phyloP scores from a whole-genome alignment of 2,113 vertebrate genomes.

The Sorex fumeus region DNA sequence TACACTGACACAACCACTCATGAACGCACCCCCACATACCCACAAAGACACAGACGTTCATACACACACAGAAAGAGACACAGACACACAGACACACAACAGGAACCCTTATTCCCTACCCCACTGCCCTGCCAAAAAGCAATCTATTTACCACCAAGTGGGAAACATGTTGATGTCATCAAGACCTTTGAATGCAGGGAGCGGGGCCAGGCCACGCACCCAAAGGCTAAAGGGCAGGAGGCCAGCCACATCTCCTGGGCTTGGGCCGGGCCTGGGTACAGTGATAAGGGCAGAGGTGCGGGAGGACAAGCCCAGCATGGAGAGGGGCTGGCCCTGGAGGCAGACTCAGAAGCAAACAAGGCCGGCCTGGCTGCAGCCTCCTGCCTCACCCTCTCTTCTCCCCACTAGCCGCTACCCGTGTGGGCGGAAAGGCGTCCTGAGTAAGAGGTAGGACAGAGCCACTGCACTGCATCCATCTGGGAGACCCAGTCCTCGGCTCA shows the following conservation, averaged over 20 bases:
- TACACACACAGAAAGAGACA: too few species aligned
- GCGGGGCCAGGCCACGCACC: constrained; percentile 6
- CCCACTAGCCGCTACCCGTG: neutral
- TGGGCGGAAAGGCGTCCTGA: neutral
- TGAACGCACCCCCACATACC: neutral
- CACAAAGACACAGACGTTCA: too few species aligned
- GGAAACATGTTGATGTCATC: neutral
- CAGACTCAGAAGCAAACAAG: neutral
- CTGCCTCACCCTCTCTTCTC: neutral
- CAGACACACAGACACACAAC: neutral
- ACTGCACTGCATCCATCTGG: neutral
- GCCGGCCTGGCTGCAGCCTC: neutral
- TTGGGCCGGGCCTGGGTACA: constrained; percentile 59
- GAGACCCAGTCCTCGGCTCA: neutral
- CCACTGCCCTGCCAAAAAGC: neutral
- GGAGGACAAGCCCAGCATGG: constrained; percentile 62
- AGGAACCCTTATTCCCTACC: neutral
- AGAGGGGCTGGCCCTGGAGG: neutral
- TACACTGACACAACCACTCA: neutral
- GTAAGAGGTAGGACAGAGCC: neutral
- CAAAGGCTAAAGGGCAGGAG: constrained; percentile 73
- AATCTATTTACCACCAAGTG: neutral
- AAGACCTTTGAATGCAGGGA: constrained; percentile 76
- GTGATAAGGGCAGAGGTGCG: neutral
- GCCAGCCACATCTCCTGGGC: neutral